A percentile compares a stretch with the other conserved stretches of the same genome.
Conservation (phyloP, 2,113 vertebrate species). For the Calyptomena viridis region DNA sequence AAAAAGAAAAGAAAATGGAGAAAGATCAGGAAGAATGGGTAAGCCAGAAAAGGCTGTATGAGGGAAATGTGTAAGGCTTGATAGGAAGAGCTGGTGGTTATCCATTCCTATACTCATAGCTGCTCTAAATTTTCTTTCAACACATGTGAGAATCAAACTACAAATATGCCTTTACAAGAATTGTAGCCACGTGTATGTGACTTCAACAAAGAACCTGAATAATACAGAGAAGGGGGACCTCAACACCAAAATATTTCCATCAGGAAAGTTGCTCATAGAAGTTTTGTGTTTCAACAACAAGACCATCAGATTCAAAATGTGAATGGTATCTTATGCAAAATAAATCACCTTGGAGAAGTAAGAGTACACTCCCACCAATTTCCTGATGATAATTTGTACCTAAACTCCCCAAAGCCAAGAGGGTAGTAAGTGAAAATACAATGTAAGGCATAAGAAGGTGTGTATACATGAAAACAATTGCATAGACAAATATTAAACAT, state of each 20-base stretch:
- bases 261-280: background rate
- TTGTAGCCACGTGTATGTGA: background rate
- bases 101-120: background rate
- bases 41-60: background rate
- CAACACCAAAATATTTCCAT: background rate
- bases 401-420: background rate
- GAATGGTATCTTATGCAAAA: background rate
- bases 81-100: background rate
- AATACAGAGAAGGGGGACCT: background rate
- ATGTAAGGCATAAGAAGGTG: background rate
- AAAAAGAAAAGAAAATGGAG: background rate
- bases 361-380: background rate
- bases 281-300: background rate
- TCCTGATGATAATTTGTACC: background rate
- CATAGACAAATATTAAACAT: background rate
- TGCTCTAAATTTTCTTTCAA: background rate
- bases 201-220: background rate
- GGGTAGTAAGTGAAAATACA: background rate
- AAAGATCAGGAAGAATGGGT: background rate
- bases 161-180: background rate
- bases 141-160: background rate
- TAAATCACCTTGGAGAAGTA: background rate
- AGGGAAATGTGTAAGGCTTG: background rate
- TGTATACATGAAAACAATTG: background rate
- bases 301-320: background rate